These are phyloP conservation scores for Frieseomelitta varia DNA, from an alignment of 1,140 invertebrate genomes.

Conservation along the genomic window DNA sequence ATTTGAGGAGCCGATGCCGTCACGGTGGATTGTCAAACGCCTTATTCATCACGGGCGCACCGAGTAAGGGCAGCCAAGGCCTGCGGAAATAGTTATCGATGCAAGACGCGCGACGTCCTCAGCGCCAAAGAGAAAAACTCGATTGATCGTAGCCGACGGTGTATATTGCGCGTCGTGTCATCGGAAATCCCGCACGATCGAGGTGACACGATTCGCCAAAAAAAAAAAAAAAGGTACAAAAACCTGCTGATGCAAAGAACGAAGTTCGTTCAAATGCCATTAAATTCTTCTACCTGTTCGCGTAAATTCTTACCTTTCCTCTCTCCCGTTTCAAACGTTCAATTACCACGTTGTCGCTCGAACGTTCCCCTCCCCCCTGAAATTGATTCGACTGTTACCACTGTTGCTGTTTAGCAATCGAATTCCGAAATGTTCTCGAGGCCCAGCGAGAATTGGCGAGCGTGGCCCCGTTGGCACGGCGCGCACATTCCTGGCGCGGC, in stretches of 20 bases:
- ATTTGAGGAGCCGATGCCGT: constrained; percentile 36
- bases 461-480: background rate
- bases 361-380: too few relatives aligned
- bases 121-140: constrained; percentile 61
- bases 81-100: constrained; percentile 57
- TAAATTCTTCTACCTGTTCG: too few relatives aligned
- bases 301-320: too few relatives aligned
- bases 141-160: constrained; percentile 37
- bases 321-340: background rate
- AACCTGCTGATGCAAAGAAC: constrained; percentile 29
- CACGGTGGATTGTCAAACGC: constrained; percentile 36
- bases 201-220: constrained; percentile 40
- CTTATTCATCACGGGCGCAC: constrained; percentile 21
- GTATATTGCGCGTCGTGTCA: constrained; percentile 25
- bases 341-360: too few relatives aligned
- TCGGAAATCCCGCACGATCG: constrained; percentile 61
- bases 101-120: constrained; percentile 52
- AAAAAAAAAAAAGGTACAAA: background rate
- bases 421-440: background rate
- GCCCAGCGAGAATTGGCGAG: background rate
- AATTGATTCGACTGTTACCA: background rate
- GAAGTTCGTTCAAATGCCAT: background rate
- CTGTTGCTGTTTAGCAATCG: background rate
- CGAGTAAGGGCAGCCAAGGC: constrained; percentile 43
- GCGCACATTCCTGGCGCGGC: background rate